Evolutionary conservation across 2,888 invertebrate species (phyloP), one percentile per base, ranked within the genome.

Genomic region (Megaustenia siamemsis): DNA sequence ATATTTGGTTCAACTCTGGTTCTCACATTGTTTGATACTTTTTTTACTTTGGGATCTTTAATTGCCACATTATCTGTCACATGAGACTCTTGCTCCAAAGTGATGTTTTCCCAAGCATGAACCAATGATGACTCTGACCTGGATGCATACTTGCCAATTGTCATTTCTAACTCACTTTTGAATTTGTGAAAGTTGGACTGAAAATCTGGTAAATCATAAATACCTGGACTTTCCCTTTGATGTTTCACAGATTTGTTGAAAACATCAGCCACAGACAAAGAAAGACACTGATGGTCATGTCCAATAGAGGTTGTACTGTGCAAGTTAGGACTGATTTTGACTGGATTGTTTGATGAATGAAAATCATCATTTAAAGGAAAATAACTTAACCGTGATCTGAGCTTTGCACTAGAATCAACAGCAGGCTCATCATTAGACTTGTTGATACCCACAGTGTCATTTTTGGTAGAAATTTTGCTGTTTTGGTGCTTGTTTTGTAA

Each of bases 121-220:
- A 38, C 56, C 28, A 28, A 8, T 28, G 43, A 45, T 40, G 78
- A 15, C 18, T 0, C 18, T 8, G 4, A 53, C 5, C 53, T 45
- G 21, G 78, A 40, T n/a, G 63, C 28, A 66, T 43, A 28, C 28
- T 15, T 60, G 28, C 18, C 49, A n/a, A 60, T n/a, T 28, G 73
- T 28, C 21, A 12, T 32, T 38, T 84, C 60, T 45, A 71, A 40
- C n/a, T 84, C 77, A 21, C 45, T 15, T 35, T 35, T 69, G 40
- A 80, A 80, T 12, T 69, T 80, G 32, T 80, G 8, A 1, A 80
- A 35, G 38, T 53, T 53, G 21, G 68, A 53, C 15, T 49, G 35
- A 40, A 80, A 80, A 80, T 69, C 45, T 68, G 53, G 1, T 28
- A 8, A 1, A 6, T 3, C 32, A 32, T 56, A 60, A 35, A 5